phyloP scores from a whole-genome alignment of 2,797 vertebrate species.

The Periparus ater region DNA sequence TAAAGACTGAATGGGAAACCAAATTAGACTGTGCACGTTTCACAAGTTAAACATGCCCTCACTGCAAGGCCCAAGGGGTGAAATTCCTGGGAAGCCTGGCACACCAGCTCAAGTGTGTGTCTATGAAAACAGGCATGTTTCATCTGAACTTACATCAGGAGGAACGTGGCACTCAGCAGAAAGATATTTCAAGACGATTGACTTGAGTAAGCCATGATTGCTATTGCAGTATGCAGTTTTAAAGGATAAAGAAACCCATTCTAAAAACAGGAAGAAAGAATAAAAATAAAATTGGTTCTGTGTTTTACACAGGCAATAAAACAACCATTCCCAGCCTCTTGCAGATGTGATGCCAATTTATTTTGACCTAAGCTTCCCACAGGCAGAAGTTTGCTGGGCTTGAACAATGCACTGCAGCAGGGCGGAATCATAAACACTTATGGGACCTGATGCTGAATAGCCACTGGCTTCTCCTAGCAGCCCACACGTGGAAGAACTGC shows the following conservation, averaged over 20 bases:
- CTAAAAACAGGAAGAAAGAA: background rate
- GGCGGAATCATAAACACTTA: background rate
- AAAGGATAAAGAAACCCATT: background rate
- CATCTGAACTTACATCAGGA: background rate
- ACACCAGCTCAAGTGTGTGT: background rate
- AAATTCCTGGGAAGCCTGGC: slow-evolving; percentile 9
- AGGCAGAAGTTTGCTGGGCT: background rate
- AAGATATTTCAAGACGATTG: background rate
- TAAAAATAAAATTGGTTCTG: background rate
- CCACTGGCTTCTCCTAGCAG: background rate
- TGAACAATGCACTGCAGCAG: background rate
- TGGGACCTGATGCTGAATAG: background rate
- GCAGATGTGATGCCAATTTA: background rate
- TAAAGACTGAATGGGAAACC: background rate
- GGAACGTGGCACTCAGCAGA: background rate
- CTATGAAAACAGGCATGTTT: background rate
- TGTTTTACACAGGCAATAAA: background rate
- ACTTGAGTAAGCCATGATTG: background rate
- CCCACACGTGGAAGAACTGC: background rate
- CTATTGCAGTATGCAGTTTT: background rate
- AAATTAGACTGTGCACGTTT: background rate
- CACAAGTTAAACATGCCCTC: background rate
- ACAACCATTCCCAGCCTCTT: background rate
- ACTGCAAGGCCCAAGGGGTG: background rate
- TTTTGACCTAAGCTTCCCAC: background rate